Evolutionary conservation across 2,797 vertebrate genomes (phyloP).

Genomic region (Molossus alvarezi): DNA sequence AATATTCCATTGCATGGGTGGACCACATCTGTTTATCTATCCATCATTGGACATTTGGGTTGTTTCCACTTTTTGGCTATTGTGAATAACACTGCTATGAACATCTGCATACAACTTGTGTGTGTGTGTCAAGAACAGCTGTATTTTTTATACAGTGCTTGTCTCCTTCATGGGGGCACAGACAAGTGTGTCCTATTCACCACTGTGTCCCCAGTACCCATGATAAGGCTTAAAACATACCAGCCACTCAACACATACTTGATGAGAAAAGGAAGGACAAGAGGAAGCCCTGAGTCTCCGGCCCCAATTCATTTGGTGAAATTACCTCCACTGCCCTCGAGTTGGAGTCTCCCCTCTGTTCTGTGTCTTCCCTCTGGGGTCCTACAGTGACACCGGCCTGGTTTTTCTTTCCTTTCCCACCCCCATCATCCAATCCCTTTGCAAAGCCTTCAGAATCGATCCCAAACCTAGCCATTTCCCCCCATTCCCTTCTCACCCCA

Average conservation of each 20-base stretch:
- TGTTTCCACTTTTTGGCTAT: background rate
- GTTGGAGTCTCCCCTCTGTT: background rate
- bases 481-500: background rate
- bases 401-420: background rate
- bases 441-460: background rate
- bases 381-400: accelerated
- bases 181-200: background rate
- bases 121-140: background rate
- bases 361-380: background rate
- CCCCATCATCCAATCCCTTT: background rate
- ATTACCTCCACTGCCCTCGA: background rate
- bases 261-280: background rate
- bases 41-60: too few species aligned
- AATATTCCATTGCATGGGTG: accelerated
- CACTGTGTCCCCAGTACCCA: background rate
- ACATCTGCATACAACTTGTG: accelerated
- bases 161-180: background rate
- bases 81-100: accelerated
- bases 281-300: background rate
- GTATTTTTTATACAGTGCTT: accelerated
- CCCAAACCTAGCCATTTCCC: background rate
- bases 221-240: background rate
- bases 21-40: background rate
- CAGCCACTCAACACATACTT: background rate
- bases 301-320: background rate